phyloP scores from a whole-genome alignment of 2,888 invertebrate genomes.

The Abrostola tripartita region DNA sequence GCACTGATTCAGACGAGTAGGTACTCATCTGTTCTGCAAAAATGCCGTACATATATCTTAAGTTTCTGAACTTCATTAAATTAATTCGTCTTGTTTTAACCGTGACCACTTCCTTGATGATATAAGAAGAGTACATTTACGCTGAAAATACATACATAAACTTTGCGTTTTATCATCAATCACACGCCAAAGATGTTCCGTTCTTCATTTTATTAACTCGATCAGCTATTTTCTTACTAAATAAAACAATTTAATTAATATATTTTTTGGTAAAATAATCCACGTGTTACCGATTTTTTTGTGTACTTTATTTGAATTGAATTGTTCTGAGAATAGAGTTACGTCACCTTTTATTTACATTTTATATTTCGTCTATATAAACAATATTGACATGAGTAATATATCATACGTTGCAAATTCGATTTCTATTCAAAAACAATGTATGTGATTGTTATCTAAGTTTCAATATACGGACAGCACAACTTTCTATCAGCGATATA shows the following conservation, averaged over 20 bases:
- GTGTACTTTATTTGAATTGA: neutral
- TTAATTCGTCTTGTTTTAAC: too few species aligned
- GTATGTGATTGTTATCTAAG: constrained; percentile 26
- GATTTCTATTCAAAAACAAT: constrained; percentile 11
- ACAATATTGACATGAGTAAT: neutral
- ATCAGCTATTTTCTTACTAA: too few species aligned
- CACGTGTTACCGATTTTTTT: neutral
- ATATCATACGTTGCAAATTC: neutral
- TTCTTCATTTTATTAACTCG: too few species aligned
- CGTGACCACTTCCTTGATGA: too few species aligned
- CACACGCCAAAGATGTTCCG: too few species aligned
- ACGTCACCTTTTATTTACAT: neutral
- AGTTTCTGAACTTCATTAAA: too few species aligned
- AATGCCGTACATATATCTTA: too few species aligned
- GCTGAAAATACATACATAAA: too few species aligned
- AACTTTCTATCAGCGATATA: constrained; percentile 46
- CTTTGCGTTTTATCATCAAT: too few species aligned
- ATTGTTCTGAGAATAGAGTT: neutral
- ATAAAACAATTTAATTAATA: too few species aligned
- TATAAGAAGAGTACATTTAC: too few species aligned
- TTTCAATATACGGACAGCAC: constrained; percentile 19
- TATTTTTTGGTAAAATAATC: too few species aligned
- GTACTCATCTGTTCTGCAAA: neutral
- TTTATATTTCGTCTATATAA: neutral
- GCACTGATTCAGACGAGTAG: neutral